Evolutionary conservation across 2,888 invertebrate genomes (phyloP).

Genomic region (Morinoia aosen): DNA sequence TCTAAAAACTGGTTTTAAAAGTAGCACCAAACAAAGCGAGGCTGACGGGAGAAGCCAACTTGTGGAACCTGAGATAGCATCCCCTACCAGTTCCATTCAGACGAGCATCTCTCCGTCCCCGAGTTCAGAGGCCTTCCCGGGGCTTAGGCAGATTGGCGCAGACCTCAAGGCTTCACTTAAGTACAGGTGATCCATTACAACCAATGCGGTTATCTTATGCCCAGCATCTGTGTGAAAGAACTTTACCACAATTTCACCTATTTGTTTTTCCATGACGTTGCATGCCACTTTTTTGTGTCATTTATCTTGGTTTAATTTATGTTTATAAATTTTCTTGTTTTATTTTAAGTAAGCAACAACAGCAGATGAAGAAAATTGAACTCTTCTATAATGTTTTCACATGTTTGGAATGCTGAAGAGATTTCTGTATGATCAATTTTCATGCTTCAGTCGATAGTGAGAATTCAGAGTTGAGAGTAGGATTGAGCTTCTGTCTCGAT

Average conservation of each 20-base stretch:
- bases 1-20: background rate
- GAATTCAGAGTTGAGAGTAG: too few relatives aligned
- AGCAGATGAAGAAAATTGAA: too few relatives aligned
- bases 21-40: background rate
- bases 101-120: background rate
- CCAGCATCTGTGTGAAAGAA: background rate
- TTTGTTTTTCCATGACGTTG: background rate
- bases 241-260: background rate
- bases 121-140: background rate
- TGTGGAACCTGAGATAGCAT: background rate
- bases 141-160: constrained; percentile 26
- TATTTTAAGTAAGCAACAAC: too few relatives aligned
- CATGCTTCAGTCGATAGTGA: too few relatives aligned
- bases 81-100: background rate
- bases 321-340: too few relatives aligned
- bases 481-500: too few relatives aligned
- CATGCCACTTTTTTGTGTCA: too few relatives aligned
- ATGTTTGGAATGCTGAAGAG: too few relatives aligned
- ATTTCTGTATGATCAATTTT: too few relatives aligned
- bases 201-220: too few relatives aligned
- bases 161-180: constrained; percentile 35
- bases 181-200: background rate
- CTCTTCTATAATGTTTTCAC: too few relatives aligned
- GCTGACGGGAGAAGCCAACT: background rate
- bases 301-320: too few relatives aligned